Conservation (phyloP, 1,140 invertebrate genomes). For the Vanessa atalanta region DNA sequence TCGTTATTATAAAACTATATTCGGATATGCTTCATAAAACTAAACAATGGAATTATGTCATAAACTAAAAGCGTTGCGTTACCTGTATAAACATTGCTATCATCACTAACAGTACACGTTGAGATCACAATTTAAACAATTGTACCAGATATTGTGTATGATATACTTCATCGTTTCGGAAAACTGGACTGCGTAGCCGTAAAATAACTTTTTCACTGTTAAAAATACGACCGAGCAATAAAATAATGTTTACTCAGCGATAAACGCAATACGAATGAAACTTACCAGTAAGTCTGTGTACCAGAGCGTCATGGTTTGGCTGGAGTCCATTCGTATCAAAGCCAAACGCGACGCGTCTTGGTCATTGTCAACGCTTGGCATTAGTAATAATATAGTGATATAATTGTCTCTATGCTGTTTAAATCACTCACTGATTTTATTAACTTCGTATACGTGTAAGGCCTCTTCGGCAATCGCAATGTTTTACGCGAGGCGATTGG, state of each 20-base stretch:
- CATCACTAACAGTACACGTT: not conserved
- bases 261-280: slow-evolving; percentile 42
- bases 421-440: slow-evolving; percentile 30
- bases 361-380: slow-evolving; percentile 72
- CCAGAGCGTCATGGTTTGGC: slow-evolving; percentile 78
- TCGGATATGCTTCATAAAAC: slow-evolving; percentile 26
- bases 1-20: slow-evolving; percentile 4
- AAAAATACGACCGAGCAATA: slow-evolving; percentile 28
- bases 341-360: slow-evolving; percentile 59
- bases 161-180: not conserved
- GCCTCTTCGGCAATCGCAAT: not conserved
- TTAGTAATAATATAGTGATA: slow-evolving; percentile 39
- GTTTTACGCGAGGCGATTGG: not conserved
- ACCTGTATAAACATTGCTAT: slow-evolving; percentile 42
- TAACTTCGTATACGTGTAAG: slow-evolving; percentile 15
- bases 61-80: slow-evolving; percentile 20
- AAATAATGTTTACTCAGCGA: slow-evolving; percentile 36
- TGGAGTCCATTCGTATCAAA: slow-evolving; percentile 70
- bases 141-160: not conserved
- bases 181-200: slow-evolving; percentile 5
- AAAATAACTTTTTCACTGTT: slow-evolving; percentile 21
- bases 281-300: slow-evolving; percentile 78
- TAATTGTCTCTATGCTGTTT: slow-evolving; percentile 22
- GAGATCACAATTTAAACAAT: slow-evolving; percentile 25
- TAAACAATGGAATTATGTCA: slow-evolving; percentile 45